These are phyloP conservation scores for Pedicia rivosa DNA, from an alignment of 2,888 invertebrate species.

Conservation along the genomic window DNA sequence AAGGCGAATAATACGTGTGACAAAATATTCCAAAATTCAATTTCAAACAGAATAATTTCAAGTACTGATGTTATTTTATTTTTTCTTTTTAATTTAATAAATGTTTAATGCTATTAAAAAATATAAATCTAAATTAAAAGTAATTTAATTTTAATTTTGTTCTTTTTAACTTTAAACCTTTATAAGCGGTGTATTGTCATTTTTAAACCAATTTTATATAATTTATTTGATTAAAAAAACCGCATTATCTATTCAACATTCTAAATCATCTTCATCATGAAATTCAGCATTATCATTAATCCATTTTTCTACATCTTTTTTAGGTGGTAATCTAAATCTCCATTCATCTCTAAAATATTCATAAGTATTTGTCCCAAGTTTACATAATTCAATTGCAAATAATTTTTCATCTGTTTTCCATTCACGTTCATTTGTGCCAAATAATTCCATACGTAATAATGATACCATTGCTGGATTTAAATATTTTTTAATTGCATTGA, in stretches of 20 bases:
- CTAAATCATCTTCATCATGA: slow-evolving; percentile 18
- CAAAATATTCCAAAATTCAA: too few relatives aligned
- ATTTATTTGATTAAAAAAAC: not conserved
- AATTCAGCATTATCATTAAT: slow-evolving; percentile 11
- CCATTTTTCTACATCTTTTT: slow-evolving; percentile 21
- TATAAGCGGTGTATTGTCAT: not conserved
- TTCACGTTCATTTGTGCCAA: slow-evolving; percentile 22
- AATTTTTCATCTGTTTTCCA: slow-evolving; percentile 27
- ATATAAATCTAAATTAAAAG: too few relatives aligned
- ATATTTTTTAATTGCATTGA: slow-evolving; percentile 27
- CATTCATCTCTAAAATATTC: slow-evolving; percentile 26
- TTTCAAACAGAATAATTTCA: too few relatives aligned
- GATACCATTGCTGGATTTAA: slow-evolving; percentile 24
- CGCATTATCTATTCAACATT: slow-evolving; percentile 2
- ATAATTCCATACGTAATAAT: slow-evolving; percentile 30
- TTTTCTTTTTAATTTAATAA: too few relatives aligned
- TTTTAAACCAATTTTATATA: not conserved
- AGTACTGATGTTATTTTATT: too few relatives aligned
- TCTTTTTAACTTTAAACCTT: too few relatives aligned
- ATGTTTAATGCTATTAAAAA: too few relatives aligned
- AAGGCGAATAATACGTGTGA: too few relatives aligned
- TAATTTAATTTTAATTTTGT: too few relatives aligned
- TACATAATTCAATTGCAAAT: slow-evolving; percentile 21
- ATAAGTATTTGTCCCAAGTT: slow-evolving; percentile 22
- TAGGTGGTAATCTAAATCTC: slow-evolving; percentile 25